A percentile compares a stretch with the other conserved stretches of the same genome.
Conservation (phyloP, 1,140 invertebrate species). For the Microplitis mediator region DNA sequence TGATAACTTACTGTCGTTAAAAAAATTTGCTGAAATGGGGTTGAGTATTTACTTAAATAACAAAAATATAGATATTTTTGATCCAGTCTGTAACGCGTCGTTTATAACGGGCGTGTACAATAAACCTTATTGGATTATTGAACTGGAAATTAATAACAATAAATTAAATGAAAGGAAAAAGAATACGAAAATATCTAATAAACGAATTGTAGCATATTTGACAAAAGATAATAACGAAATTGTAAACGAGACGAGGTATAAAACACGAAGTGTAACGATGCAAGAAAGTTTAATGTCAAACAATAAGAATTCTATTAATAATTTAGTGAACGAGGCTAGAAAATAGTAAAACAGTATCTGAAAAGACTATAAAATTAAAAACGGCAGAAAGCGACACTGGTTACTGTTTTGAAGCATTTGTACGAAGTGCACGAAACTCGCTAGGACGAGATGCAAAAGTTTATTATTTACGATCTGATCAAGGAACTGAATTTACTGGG, state of each 20-base stretch:
- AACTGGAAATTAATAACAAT: conserved; percentile 17
- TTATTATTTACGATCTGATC: too few species aligned
- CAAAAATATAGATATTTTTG: conserved; percentile 15
- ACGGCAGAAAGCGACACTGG: too few species aligned
- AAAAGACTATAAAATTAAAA: too few species aligned
- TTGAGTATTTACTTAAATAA: conserved; percentile 19
- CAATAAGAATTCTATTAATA: too few species aligned
- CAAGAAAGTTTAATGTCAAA: not conserved
- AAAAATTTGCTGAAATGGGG: conserved; percentile 26
- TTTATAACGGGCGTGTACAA: conserved; percentile 22
- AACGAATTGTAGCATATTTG: conserved; percentile 14
- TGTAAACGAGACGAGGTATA: not conserved
- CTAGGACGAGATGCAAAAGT: too few species aligned
- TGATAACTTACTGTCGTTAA: conserved; percentile 17
- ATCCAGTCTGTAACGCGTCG: conserved; percentile 12
- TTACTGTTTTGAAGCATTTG: too few species aligned
- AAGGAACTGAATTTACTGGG: too few species aligned
- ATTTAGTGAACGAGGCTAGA: too few species aligned
- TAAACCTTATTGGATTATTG: conserved; percentile 30
- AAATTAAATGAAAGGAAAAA: conserved; percentile 1
- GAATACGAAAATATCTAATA: not conserved
- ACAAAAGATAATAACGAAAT: not conserved
- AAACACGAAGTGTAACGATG: not conserved
- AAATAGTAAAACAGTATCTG: too few species aligned
- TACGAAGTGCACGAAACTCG: too few species aligned